These are phyloP conservation scores for Sporophila hypoxantha DNA, from an alignment of 2,113 vertebrate genomes.

Conservation along the genomic window DNA sequence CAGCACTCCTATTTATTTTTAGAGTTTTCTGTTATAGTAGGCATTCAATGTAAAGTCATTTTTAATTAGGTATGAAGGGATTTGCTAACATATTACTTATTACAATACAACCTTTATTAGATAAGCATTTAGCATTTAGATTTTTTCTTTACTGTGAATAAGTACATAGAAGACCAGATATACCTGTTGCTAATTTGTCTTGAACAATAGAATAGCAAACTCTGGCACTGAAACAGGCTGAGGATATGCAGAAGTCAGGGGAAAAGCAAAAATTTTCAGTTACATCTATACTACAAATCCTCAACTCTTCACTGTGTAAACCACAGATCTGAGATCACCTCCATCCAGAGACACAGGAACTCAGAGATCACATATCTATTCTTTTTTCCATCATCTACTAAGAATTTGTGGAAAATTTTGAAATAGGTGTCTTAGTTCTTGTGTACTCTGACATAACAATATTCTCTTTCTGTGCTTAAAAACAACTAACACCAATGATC, in stretches of 20 bases:
- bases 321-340: neutral
- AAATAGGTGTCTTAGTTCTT: neutral
- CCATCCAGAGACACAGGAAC: neutral
- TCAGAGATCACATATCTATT: neutral
- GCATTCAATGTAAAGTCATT: neutral
- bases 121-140: neutral
- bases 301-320: neutral
- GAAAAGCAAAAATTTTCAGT: neutral
- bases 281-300: neutral
- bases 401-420: neutral
- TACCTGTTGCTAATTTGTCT: neutral
- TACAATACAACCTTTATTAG: neutral
- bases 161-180: neutral
- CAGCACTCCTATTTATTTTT: neutral
- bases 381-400: neutral
- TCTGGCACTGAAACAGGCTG: neutral
- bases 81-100: neutral
- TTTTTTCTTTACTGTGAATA: neutral
- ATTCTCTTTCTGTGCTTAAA: neutral
- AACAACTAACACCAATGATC: neutral
- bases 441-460: neutral
- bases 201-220: neutral
- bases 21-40: neutral
- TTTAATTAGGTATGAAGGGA: neutral
- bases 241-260: neutral